Base-by-base conservation (phyloP, 2,113 vertebrate genomes). In the Dolichallabes microphthalmus region DNA sequence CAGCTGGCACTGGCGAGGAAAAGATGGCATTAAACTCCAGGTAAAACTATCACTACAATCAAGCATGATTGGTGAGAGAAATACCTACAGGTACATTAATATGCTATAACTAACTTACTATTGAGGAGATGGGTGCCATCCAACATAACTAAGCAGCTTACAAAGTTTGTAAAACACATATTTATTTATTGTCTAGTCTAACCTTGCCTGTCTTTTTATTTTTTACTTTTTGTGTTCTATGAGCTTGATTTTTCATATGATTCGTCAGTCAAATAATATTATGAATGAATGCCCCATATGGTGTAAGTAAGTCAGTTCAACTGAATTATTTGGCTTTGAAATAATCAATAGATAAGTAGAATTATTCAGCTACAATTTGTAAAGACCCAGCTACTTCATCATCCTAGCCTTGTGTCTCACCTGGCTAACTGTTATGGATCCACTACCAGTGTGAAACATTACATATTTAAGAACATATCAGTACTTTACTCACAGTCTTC, bases 401-500 rank as follows among this genome's bases (percentile, higher is more conserved):
- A 50, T 25, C 13, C 2, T 52, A 53, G 5, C 25, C 25, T 14
- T 15, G 14, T 53, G 50, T 75, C 0, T 2, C 6, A 53, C 25
- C 20, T 14, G 39, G 11, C 45, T 73, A 45, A 73, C 45, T 45
- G 35, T 45, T 25, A 73, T 14, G 7, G 22, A 25, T 25, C 11
- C 0, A n/a, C 3, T 3, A 75, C 14, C 27, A 53, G 71, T 52
- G n/a, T 5, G n/a, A 76, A 76, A 76, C 1, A 15, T 20, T 55
- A 57, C 45, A 30, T 14, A 64, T 7, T 35, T n/a, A 58, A 52
- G 19, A 11, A 19, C 32, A 69, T 11, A 68, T 30, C 25, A 8
- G 25, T 84, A 63, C 45, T 52, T 57, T 17, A 94, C 96, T 97
- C 90, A 99, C 98, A 90, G 5, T 99, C 98, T 91, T 98, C 98